Evolutionary conservation across 2,113 vertebrate species (phyloP).

Genomic region (Isichthys henryi): DNA sequence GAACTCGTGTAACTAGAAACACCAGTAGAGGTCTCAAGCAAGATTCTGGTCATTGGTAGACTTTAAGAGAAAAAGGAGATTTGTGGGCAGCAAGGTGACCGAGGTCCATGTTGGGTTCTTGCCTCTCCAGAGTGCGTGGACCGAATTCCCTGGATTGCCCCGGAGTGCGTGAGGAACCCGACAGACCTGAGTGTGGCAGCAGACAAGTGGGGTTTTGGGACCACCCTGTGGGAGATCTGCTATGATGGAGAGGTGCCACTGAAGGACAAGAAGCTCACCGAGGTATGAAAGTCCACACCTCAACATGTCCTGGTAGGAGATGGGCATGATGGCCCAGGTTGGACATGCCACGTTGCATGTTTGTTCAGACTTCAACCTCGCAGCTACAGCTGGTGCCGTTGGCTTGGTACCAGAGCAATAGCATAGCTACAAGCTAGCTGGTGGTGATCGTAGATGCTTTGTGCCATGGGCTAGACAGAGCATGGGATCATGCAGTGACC

Average conservation of each 20-base stretch:
- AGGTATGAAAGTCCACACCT: constrained; percentile 57
- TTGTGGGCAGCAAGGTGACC: neutral
- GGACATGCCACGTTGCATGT: neutral
- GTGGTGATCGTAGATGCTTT: neutral
- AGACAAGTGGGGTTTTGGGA: constrained; percentile 96
- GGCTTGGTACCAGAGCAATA: neutral
- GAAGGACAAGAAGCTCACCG: constrained; percentile 91
- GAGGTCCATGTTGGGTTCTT: neutral
- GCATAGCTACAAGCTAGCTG: neutral
- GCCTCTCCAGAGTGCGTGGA: constrained; percentile 74
- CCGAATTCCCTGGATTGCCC: constrained; percentile 93
- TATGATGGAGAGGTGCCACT: constrained; percentile 89
- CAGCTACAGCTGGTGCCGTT: neutral
- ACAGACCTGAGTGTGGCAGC: constrained; percentile 78
- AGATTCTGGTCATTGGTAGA: neutral
- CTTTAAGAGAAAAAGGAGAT: neutral
- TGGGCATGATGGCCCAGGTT: neutral
- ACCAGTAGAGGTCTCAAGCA: neutral
- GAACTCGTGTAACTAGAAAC: neutral
- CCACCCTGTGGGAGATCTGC: constrained; percentile 97
- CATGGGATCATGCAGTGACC: neutral
- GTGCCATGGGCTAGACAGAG: neutral
- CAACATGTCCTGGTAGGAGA: neutral
- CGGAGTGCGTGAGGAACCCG: constrained; percentile 79
- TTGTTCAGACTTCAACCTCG: neutral